Percentiles rank a stretch among this genome's conserved stretches.
Conservation (phyloP, 2,888 invertebrate species). For the Scelioninae gen. 1 region DNA sequence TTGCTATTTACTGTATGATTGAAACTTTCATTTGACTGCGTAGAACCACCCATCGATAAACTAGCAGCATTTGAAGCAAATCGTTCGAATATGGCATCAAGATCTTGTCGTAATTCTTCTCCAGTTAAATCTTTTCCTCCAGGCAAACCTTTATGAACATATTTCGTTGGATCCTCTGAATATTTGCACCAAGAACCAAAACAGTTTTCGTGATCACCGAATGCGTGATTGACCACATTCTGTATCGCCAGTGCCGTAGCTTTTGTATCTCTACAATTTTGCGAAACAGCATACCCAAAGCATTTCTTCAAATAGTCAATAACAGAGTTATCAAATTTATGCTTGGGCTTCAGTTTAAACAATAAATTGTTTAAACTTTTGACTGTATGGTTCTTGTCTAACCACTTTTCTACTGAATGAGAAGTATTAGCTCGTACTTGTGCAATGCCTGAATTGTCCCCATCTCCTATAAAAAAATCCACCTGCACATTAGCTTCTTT, state of each 20-base stretch:
- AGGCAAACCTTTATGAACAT: constrained; percentile 47
- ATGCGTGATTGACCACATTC: too few relatives aligned
- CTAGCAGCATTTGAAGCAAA: constrained; percentile 51
- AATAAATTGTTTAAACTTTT: constrained; percentile 60
- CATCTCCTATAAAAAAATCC: constrained; percentile 71
- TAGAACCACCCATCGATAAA: constrained; percentile 55
- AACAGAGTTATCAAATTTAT: constrained; percentile 42
- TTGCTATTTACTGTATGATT: constrained; percentile 62
- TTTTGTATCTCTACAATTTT: constrained; percentile 51
- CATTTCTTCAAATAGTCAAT: constrained; percentile 72
- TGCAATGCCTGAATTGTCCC: constrained; percentile 70
- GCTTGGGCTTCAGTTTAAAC: constrained; percentile 43
- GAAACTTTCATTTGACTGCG: constrained; percentile 63
- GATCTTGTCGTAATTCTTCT: constrained; percentile 29
- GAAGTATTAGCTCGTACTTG: constrained; percentile 52
- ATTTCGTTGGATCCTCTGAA: constrained; percentile 56
- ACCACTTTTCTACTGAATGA: constrained; percentile 43
- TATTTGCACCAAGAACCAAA: constrained; percentile 69
- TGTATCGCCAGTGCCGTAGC: too few relatives aligned
- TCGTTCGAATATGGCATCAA: constrained; percentile 48
- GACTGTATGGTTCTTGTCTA: constrained; percentile 26
- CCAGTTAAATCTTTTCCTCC: constrained; percentile 40
- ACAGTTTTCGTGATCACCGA: constrained; percentile 63
- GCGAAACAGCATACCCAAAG: constrained; percentile 48
- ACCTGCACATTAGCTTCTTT: constrained; percentile 56